Evolutionary conservation across 2,888 invertebrate genomes (phyloP).

Genomic region (Melitaea athalia): DNA sequence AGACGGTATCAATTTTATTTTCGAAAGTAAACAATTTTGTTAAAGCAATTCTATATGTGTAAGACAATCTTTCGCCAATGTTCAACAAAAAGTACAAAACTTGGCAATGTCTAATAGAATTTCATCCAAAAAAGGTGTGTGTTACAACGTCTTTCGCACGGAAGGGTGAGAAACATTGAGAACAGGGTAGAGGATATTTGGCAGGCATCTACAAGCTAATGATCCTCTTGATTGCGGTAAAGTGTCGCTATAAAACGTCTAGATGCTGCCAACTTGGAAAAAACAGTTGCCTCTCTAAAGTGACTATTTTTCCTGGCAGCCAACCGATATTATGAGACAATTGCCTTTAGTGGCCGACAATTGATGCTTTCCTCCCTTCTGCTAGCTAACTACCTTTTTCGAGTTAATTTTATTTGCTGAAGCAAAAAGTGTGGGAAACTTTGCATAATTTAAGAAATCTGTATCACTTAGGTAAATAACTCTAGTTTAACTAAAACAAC

Average conservation of each 20-base stretch:
- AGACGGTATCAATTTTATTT: conserved; percentile 10
- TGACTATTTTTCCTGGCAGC: conserved; percentile 78
- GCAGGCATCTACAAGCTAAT: conserved; percentile 80
- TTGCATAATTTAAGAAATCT: background rate
- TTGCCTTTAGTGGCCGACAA: conserved; percentile 72
- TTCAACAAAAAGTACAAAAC: conserved; percentile 48
- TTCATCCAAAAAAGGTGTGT: conserved; percentile 70
- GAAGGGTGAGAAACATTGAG: conserved; percentile 72
- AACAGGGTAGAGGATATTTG: conserved; percentile 76
- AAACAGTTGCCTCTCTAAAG: conserved; percentile 75
- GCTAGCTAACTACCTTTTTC: conserved; percentile 50
- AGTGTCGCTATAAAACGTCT: conserved; percentile 79
- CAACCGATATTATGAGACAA: conserved; percentile 73
- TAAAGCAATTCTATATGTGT: conserved; percentile 13
- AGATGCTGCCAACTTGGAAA: conserved; percentile 78
- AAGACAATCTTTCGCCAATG: conserved; percentile 29
- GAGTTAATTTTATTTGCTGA: conserved; percentile 35
- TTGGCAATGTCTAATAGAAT: conserved; percentile 61
- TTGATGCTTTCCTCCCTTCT: conserved; percentile 63
- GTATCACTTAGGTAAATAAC: background rate
- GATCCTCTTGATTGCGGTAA: conserved; percentile 81
- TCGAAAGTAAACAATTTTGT: background rate
- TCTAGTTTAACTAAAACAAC: background rate
- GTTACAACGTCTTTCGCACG: conserved; percentile 67
- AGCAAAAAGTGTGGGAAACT: conserved; percentile 17